Evolutionary conservation across 2,797 vertebrate species (phyloP), one percentile per base, ranked within the genome.

Genomic region (Miichthys miiuy): DNA sequence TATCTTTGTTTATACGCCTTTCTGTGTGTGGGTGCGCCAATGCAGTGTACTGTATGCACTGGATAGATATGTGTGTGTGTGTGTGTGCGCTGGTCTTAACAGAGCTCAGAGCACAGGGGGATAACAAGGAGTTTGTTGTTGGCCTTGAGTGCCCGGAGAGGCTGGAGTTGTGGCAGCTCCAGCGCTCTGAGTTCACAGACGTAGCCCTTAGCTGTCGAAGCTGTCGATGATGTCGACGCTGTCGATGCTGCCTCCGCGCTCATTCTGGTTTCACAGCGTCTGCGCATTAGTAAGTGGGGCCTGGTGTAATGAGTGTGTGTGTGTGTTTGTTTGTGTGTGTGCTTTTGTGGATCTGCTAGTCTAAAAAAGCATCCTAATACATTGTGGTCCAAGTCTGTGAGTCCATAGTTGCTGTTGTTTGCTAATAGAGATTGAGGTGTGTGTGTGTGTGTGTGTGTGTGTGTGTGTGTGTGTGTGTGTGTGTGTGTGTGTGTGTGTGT

Each of bases 51-150:
- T 34, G 7, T 73, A 58, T 54, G 75, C 55, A 41, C 70, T 70
- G 76, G 67, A 69, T 77, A 71, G 56, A 67, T 48, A 5, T 78
- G 85, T 70, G 74, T 62, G 61, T 68, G 75, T 62, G 46, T 58
- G 70, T 81, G 57, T 79, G 46, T 46, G 64, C 13, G 58, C 52
- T 63, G 69, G 84, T 72, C 61, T 88, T 79, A 85, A 82, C 87
- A 77, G 76, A 74, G 88, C 88, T 90, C 89, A 88, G 90, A 92
- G 93, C 91, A 67, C 88, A 79, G 81, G 85, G 84, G 90, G 91
- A 91, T 94, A 95, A 94, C 93, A 94, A 94, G 93, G 92, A 94
- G 90, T 89, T 93, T 90, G 90, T 94, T 93, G 90, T 93, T 92
- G 88, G 90, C 92, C 95, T 94, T 92, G 89, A 87, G 93, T 92